phyloP scores from a whole-genome alignment of 2,888 invertebrate genomes.

The Tinea trinotella region DNA sequence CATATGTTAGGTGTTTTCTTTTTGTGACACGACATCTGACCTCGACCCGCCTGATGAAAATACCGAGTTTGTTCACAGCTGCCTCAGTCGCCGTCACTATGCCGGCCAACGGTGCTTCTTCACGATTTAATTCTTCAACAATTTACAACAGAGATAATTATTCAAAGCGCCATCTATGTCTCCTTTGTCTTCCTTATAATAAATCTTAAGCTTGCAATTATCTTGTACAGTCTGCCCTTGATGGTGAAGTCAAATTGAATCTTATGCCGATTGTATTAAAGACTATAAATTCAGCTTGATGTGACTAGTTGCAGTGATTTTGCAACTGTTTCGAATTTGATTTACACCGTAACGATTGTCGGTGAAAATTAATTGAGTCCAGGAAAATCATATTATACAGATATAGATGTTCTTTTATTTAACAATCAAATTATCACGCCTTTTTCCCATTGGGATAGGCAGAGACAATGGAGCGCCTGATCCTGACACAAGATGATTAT shows the following conservation, averaged over 20 bases:
- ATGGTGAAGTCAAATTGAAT: background rate
- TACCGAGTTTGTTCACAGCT: too few species aligned
- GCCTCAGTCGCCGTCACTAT: too few species aligned
- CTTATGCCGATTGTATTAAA: background rate
- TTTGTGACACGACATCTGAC: too few species aligned
- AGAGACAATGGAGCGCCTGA: too few species aligned
- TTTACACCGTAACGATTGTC: conserved; percentile 4
- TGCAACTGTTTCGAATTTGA: conserved; percentile 8
- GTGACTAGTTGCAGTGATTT: background rate
- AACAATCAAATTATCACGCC: too few species aligned
- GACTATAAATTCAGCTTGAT: background rate
- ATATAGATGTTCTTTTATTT: background rate
- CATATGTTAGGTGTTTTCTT: too few species aligned
- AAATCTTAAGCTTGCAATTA: conserved; percentile 7
- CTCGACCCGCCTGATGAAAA: too few species aligned
- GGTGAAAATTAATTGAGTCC: conserved; percentile 6
- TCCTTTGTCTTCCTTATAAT: conserved; percentile 8
- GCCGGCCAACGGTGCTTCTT: too few species aligned
- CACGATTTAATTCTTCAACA: background rate
- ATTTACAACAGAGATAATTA: background rate
- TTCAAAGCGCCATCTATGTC: conserved; percentile 1
- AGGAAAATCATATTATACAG: background rate
- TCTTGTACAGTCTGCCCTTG: background rate
- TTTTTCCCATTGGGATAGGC: too few species aligned
- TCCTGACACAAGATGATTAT: too few species aligned